Percentiles rank a stretch among this genome's conserved stretches.
phyloP scores from a whole-genome alignment of 2,113 vertebrate species.

The Zosterops pallidus region DNA sequence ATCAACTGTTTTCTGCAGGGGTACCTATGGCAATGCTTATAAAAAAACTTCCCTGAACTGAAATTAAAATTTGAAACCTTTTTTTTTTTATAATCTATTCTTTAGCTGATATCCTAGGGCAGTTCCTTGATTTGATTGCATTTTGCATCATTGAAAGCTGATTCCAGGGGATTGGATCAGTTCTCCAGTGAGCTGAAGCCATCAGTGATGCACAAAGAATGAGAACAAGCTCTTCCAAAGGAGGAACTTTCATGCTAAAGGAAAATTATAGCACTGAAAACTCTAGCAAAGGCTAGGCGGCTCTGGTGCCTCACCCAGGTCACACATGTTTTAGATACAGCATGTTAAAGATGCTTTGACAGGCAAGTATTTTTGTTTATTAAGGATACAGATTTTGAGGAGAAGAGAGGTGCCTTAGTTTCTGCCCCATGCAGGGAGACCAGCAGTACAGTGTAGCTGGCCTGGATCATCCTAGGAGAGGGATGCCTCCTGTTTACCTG shows the following conservation, averaged over 20 bases:
- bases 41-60: background rate
- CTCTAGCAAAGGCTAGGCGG: background rate
- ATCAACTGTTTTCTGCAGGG: slow-evolving; percentile 4
- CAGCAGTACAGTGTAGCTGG: no score
- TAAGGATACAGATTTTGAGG: background rate
- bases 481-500: background rate
- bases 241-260: background rate
- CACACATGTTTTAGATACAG: background rate
- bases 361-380: background rate
- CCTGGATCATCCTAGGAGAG: background rate
- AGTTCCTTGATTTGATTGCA: slow-evolving; percentile 25
- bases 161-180: background rate
- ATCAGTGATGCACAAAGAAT: slow-evolving; percentile 2
- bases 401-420: background rate
- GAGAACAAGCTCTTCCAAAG: background rate
- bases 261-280: background rate
- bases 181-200: background rate
- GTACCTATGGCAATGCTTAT: background rate
- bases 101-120: slow-evolving; percentile 5
- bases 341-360: background rate
- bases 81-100: background rate
- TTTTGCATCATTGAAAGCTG: slow-evolving; percentile 23
- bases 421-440: background rate
- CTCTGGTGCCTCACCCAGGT: background rate
- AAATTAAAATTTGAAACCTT: slow-evolving; percentile 31